Evolutionary conservation across 2,888 invertebrate species (phyloP), one percentile per base, ranked within the genome.

Genomic region (Scaptomyza cyrtandrae): DNA sequence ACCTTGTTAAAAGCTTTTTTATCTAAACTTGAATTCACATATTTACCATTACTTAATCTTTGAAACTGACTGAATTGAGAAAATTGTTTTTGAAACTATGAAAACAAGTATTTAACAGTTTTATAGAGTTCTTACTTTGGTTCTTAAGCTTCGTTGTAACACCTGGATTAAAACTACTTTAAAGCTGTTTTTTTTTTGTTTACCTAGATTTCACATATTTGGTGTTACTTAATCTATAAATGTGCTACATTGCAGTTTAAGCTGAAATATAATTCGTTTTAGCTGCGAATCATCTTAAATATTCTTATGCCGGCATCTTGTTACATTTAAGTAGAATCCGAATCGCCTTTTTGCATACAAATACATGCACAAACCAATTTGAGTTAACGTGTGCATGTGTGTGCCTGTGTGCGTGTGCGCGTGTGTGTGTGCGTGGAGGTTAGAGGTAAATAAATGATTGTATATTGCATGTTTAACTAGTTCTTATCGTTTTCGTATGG

Each of bases 261-360:
- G 27, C n/a, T 9, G 7, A 11, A 7, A 16, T 3, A 31, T 16
- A 16, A 35, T 16, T 37, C 31, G 31, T 14, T 13, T 14, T 14
- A 44, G 7, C 27, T 31, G 33, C 24, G 33, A 54, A 35, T 13
- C 55, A 55, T 29, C 37, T 60, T 50, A 44, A 59, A 37, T 63
- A 50, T 62, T 50, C 29, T 31, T 39, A 55, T 49, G 61, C 46
- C 35, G 58, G 59, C 71, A 62, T 71, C 56, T 61, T 75, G 74
- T 63, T 71, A 19, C 60, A 55, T 59, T 59, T 55, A 58, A 63
- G 56, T 78, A 57, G 58, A 73, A 65, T 78, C 70, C 60, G 58
- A 73, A 65, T 78, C 65, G 49, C 57, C 53, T 48, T 16, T 48
- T 9, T 41, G 39, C 37, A 55, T 31, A 45, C 45, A 46, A 16